Base-by-base conservation (phyloP, 2,113 vertebrate genomes). In the Limnothrissa miodon region DNA sequence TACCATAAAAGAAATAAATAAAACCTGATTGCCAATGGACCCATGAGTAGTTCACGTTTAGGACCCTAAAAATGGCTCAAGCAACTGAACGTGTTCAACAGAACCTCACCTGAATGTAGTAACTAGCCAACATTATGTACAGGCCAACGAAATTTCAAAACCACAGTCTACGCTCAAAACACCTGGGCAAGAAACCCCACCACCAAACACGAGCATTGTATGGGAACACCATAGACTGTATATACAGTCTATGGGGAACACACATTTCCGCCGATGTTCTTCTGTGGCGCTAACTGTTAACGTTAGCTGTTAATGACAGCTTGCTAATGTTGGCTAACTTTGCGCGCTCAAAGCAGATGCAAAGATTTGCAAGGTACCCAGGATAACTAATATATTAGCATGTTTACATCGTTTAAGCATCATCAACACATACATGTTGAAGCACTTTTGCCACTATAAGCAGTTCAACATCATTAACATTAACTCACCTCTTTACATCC, bases 401-500 rank as follows among this genome's bases (percentile, higher is more conserved):
- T 62, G n/a, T 29, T 62, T 62, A 62, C n/a, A 29, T 9, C 8
- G 3, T 29, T 3, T 29, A 29, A 6, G 59, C 25, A 29, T 1
- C 4, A 8, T 29, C n/a, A 13, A 62, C 25, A 29, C 7, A 62
- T n/a, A 1, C 7, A 9, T 62, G 1, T 29, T 62, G 25, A 29
- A 8, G n/a, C 10, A 62, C n/a, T 25, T 62, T 62, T 62, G n/a
- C n/a, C 29, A 62, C n/a, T 29, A 33, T 39, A 62, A 8, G 25
- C 45, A 36, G 19, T 45, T 51, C 19, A 62, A 45, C n/a, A 15
- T 5, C 23, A 53, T 81, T 39, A 59, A 53, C 10, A 1, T 23
- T 25, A 81, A 74, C 91, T 93, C 91, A 95, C 95, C 95, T 93
- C 86, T 90, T 90, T 0, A 93, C 94, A 84, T 95, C 94, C 78